A percentile compares a stretch with the other conserved stretches of the same genome.
These are phyloP conservation scores for Caenorhabditis sp. DNA, from an alignment of 2,888 invertebrate genomes.

Conservation along the genomic window DNA sequence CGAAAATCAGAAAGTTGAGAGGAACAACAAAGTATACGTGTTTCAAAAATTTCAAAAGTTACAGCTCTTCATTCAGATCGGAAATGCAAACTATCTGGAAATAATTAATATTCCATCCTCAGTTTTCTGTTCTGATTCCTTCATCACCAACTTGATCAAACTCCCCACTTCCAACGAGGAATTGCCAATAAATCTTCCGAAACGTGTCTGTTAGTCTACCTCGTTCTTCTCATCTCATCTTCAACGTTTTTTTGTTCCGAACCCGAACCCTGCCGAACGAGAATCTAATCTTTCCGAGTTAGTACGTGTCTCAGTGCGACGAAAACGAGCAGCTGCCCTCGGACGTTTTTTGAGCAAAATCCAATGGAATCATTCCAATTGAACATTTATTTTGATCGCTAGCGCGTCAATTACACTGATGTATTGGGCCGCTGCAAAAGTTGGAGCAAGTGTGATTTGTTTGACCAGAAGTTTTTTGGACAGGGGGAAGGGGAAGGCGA, in stretches of 20 bases:
- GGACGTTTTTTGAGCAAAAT: slow-evolving; percentile 38
- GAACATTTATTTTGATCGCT: slow-evolving; percentile 29
- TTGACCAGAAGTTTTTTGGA: not conserved
- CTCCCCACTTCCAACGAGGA: no score
- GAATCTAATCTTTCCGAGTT: no score
- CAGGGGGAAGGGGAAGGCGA: not conserved
- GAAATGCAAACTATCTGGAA: no score
- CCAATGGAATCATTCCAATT: slow-evolving; percentile 25
- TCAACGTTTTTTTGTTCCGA: no score
- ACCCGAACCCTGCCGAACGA: slow-evolving; percentile 52
- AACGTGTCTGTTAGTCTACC: slow-evolving; percentile 34
- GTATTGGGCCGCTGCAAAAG: not conserved
- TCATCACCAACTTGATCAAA: slow-evolving; percentile 3
- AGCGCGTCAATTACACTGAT: slow-evolving; percentile 45
- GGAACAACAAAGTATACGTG: not conserved
- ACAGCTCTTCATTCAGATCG: not conserved
- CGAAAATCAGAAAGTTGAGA: slow-evolving; percentile 11
- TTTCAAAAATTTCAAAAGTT: not conserved
- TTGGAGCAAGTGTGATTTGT: not conserved
- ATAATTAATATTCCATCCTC: no score
- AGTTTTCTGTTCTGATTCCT: not conserved
- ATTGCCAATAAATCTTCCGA: slow-evolving; percentile 35
- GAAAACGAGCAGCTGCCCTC: slow-evolving; percentile 45
- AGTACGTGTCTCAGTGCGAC: slow-evolving; percentile 41
- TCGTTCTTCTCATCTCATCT: slow-evolving; percentile 15